Base-by-base conservation (phyloP, 2,888 invertebrate genomes). In the Erannis defoliaria region DNA sequence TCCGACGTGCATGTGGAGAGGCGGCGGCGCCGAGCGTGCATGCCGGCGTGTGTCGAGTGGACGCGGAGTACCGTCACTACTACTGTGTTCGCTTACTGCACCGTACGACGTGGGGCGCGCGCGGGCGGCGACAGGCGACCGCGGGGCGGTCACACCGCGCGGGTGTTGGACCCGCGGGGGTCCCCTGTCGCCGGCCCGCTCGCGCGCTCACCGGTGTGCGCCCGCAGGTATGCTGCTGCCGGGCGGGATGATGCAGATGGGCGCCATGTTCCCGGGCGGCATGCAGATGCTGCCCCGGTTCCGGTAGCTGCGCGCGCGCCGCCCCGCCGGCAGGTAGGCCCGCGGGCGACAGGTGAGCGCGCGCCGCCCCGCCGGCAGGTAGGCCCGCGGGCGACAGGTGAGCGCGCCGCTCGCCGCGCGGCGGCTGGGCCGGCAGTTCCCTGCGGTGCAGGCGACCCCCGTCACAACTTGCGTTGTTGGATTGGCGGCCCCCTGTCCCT, bases 231-330 rank as follows among this genome's bases (percentile, higher is more conserved):
- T 91, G 90, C 86, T 91, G 89, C 81, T 91, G 84, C 90, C 90
- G 82, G 86, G 88, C 79, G 90, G 94, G 57, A 46, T 46, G 91
- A 81, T 94, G 84, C 87, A 81, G 78, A 92, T 63, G 63, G 59
- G 94, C 79, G 93, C 93, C 76, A 92, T 94, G 93, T 90, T 90
- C 82, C 86, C 88, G 66, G 85, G 86, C 72, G 84, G 85, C 67
- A 67, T 94, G 74, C 94, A 94, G 67, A 94, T 95, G 94, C 96
- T 97, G 97, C 97, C 97, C 74, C 96, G 97, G 90, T 97, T 95
- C 94, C 96, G 97, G 95, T 97, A 97, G 97, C 88, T 81, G 80
- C 38, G 35, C 14, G 37, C 84, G 31, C 31, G 9, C 5, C 29
- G 29, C 10, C 10, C 51, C 60, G 56, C 51, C n/a, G n/a, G n/a